Percentiles rank a stretch among this genome's conserved stretches.
These are phyloP conservation scores for Macropis europaea DNA, from an alignment of 2,888 invertebrate genomes.

Conservation along the genomic window DNA sequence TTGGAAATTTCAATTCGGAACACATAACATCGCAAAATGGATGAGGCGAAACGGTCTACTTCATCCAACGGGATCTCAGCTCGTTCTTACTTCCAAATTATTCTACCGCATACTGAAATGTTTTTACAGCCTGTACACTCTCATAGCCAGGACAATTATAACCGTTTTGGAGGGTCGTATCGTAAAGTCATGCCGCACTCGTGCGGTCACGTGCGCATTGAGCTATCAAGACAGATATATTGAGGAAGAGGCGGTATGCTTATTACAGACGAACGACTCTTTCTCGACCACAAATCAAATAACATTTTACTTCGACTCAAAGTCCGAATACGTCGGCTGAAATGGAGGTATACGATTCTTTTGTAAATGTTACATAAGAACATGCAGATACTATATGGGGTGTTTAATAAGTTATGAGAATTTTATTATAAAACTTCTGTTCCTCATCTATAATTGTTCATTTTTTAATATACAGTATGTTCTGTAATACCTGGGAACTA, in stretches of 20 bases:
- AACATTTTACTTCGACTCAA: slow-evolving; percentile 64
- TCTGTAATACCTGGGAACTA: no score
- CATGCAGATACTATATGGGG: no score
- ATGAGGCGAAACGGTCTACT: background rate
- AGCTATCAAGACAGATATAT: slow-evolving; percentile 71
- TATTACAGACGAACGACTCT: slow-evolving; percentile 69
- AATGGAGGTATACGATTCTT: slow-evolving; percentile 1
- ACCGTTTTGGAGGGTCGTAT: slow-evolving; percentile 47
- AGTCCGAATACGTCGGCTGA: slow-evolving; percentile 8
- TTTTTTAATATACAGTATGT: no score
- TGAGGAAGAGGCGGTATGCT: slow-evolving; percentile 74
- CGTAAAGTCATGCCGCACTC: slow-evolving; percentile 48
- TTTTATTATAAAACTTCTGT: no score
- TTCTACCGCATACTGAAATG: slow-evolving; percentile 10
- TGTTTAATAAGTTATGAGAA: no score
- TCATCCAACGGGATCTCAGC: slow-evolving; percentile 1
- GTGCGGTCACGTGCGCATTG: slow-evolving; percentile 53
- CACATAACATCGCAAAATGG: no score
- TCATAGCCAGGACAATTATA: slow-evolving; percentile 41
- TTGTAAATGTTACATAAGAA: background rate
- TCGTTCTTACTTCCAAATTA: slow-evolving; percentile 20
- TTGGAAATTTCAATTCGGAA: no score
- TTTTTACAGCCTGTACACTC: slow-evolving; percentile 45
- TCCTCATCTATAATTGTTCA: background rate
- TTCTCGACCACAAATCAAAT: slow-evolving; percentile 74